Conservation (phyloP, 2,888 invertebrate species). For the Scaptomyza reducta region DNA sequence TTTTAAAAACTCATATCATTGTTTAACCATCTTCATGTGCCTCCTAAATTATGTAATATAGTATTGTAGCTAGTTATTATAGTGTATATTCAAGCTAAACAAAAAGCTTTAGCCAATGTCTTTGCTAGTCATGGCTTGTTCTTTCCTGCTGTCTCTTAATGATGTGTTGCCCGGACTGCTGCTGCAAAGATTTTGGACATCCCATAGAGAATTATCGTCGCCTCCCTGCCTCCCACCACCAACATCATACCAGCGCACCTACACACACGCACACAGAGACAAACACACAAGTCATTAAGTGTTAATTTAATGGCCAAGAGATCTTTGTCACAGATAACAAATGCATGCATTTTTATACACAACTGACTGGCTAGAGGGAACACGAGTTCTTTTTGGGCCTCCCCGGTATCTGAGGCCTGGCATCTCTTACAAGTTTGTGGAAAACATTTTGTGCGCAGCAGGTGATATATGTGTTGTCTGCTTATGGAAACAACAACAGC, state of each 20-base stretch:
- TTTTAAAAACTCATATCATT: background rate
- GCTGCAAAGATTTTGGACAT: constrained; percentile 69
- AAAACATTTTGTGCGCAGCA: constrained; percentile 78
- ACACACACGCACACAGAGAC: constrained; percentile 25
- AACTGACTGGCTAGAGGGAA: constrained; percentile 43
- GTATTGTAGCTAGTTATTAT: background rate
- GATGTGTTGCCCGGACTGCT: constrained; percentile 69
- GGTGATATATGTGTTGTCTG: constrained; percentile 77
- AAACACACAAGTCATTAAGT: constrained; percentile 78
- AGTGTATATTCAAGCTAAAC: constrained; percentile 49
- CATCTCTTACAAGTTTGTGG: constrained; percentile 79
- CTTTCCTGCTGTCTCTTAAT: constrained; percentile 71
- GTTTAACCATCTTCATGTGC: constrained; percentile 25
- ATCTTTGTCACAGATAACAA: constrained; percentile 79
- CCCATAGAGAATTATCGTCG: constrained; percentile 62
- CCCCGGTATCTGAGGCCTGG: constrained; percentile 62
- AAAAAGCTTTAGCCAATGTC: constrained; percentile 66
- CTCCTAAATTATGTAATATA: background rate
- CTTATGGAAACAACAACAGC: constrained; percentile 53
- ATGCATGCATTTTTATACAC: constrained; percentile 65
- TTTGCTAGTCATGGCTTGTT: constrained; percentile 45
- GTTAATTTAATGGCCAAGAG: constrained; percentile 81
- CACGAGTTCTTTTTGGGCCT: constrained; percentile 57
- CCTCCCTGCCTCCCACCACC: constrained; percentile 34
- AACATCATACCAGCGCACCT: constrained; percentile 60